Conservation (phyloP, 2,113 vertebrate species). For the Casuarius casuarius region DNA sequence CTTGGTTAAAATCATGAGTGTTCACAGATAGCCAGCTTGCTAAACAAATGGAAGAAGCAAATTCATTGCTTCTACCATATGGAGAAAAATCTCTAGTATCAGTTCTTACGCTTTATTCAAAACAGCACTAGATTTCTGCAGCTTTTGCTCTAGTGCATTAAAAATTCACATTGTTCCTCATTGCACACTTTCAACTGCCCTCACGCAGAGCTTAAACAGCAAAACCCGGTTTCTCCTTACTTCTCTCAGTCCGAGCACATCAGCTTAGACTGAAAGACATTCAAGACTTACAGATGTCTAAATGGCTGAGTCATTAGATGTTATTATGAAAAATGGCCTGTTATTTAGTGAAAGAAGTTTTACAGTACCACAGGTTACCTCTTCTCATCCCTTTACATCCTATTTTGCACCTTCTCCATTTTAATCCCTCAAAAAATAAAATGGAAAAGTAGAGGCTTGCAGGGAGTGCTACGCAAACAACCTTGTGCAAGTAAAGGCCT, state of each 20-base stretch:
- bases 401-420: background rate
- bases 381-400: background rate
- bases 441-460: background rate
- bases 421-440: background rate
- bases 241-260: background rate
- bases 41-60: background rate
- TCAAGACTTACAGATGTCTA: background rate
- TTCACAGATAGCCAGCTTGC: background rate
- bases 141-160: background rate
- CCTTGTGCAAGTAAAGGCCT: background rate
- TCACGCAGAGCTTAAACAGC: background rate
- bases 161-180: background rate
- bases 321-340: background rate
- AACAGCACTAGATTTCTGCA: background rate
- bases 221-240: background rate
- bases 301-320: background rate
- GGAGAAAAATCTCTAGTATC: background rate
- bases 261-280: background rate
- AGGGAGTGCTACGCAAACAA: background rate
- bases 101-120: background rate
- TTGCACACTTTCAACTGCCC: background rate
- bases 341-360: background rate
- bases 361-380: rapidly evolving
- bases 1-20: background rate
- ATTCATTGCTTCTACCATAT: background rate